Conservation (phyloP, 2,113 vertebrate genomes). For the Rissa tridactyla region DNA sequence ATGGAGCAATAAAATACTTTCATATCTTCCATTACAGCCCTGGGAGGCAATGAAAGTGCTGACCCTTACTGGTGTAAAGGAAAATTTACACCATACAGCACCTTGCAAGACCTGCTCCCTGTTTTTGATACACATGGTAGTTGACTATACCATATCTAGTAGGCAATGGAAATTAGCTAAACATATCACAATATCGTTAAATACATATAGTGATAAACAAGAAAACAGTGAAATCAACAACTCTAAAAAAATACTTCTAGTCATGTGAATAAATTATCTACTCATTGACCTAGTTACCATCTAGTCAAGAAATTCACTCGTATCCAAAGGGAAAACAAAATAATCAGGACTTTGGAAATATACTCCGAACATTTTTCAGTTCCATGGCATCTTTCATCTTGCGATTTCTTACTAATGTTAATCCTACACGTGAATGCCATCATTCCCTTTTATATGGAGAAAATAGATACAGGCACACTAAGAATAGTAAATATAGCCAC, state of each 20-base stretch:
- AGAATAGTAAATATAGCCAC: background rate
- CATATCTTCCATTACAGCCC: background rate
- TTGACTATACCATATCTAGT: background rate
- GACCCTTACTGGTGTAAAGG: background rate
- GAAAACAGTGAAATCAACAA: background rate
- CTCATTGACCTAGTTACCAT: conserved; percentile 14
- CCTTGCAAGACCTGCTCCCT: background rate
- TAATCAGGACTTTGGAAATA: background rate
- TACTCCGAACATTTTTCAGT: background rate
- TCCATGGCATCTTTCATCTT: background rate
- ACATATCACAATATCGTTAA: background rate
- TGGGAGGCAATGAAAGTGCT: background rate
- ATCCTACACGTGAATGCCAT: background rate
- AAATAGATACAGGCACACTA: background rate
- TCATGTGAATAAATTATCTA: background rate
- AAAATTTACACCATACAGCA: background rate
- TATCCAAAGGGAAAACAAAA: background rate
- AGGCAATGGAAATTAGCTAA: background rate
- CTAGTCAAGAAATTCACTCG: background rate
- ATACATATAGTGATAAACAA: background rate
- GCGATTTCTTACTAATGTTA: background rate
- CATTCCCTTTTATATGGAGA: background rate
- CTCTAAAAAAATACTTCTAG: background rate
- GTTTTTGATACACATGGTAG: background rate
- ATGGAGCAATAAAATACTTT: conserved; percentile 3